Evolutionary conservation across 53 echinoderm and acorn worm genomes (phyloP).

Genomic region (Crossaster papposus): DNA sequence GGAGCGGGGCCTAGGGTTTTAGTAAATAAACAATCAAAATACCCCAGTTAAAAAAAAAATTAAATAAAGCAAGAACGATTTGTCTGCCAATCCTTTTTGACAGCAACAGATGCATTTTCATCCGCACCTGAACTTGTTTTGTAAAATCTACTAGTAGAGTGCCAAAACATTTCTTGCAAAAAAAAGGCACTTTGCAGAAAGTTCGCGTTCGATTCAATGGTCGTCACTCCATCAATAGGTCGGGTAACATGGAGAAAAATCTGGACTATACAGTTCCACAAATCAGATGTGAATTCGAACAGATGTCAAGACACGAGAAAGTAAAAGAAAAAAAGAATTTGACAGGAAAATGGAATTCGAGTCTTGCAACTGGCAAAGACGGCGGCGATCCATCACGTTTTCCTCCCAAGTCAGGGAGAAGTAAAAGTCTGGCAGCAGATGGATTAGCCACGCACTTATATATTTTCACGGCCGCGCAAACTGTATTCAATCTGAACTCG

Average conservation of each 20-base stretch:
- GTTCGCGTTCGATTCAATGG: too few species aligned
- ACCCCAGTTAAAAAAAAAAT: too few species aligned
- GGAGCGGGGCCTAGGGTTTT: too few species aligned
- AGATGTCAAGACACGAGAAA: neutral
- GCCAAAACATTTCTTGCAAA: neutral
- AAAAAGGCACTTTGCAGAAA: too few species aligned
- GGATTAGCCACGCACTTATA: neutral
- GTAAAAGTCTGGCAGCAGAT: neutral
- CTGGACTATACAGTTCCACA: neutral
- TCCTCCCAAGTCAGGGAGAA: neutral
- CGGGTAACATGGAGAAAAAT: too few species aligned
- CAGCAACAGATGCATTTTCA: neutral
- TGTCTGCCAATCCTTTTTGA: neutral
- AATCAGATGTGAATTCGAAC: neutral
- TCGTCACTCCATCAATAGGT: too few species aligned
- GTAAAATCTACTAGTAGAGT: neutral
- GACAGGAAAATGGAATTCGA: neutral
- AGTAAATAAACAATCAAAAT: too few species aligned
- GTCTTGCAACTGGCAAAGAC: neutral
- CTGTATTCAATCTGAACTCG: neutral
- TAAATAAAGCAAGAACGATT: too few species aligned
- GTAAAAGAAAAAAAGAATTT: neutral
- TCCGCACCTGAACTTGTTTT: neutral
- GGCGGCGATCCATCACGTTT: neutral
- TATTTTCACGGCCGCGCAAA: neutral